Percentiles rank a stretch among this genome's conserved stretches.
Conservation (phyloP, 1,140 invertebrate species). For the Anastatus disparis region DNA sequence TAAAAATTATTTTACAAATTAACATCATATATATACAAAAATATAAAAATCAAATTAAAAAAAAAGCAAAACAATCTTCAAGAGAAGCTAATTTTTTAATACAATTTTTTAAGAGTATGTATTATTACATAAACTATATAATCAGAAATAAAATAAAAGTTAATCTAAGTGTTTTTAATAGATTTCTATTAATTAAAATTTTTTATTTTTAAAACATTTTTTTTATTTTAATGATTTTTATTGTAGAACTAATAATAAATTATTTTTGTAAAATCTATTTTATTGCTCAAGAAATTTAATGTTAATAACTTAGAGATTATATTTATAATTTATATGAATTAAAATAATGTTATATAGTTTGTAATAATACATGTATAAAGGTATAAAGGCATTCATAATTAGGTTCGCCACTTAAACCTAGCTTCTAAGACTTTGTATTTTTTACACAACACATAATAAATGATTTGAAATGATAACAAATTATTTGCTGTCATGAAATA, state of each 20-base stretch:
- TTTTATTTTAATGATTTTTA: too few relatives aligned
- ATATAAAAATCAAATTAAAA: constrained; percentile 16
- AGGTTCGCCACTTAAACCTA: neutral
- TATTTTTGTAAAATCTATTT: too few relatives aligned
- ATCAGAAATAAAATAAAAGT: constrained; percentile 1
- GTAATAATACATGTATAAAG: neutral
- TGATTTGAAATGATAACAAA: neutral
- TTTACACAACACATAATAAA: neutral
- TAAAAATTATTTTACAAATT: constrained; percentile 24
- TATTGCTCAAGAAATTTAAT: too few relatives aligned
- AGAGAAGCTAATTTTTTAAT: neutral
- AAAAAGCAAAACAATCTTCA: neutral
- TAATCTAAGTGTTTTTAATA: neutral
- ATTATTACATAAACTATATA: constrained; percentile 2
- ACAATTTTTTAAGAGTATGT: constrained; percentile 5
- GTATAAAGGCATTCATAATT: neutral
- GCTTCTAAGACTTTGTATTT: neutral
- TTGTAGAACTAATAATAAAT: too few relatives aligned
- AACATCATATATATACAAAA: constrained; percentile 21
- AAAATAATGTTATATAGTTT: neutral
- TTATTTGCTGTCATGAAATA: neutral
- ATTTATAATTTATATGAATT: constrained; percentile 1
- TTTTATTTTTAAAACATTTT: too few relatives aligned
- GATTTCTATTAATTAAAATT: too few relatives aligned
- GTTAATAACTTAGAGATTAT: too few relatives aligned